Base-by-base conservation (phyloP, 2,113 vertebrate species). In the Mesitornis unicolor region DNA sequence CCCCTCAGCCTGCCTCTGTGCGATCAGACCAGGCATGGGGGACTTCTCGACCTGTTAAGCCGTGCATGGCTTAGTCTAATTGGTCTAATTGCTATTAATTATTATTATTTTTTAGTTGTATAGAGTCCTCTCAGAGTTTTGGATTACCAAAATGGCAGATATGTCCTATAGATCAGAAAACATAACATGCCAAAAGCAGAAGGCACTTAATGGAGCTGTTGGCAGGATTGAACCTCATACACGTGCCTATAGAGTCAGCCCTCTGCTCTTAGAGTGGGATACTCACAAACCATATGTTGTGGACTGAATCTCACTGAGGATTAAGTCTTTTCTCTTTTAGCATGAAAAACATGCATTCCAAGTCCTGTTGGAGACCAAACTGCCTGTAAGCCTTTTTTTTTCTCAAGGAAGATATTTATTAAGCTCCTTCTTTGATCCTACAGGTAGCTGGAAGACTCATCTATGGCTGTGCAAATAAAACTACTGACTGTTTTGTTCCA, bases 241-340 rank as follows among this genome's bases (percentile, higher is more conserved):
- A 16, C 0, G 0, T 31, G 20, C 9, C 53, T 38, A 2, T 1
- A 31, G 47, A 56, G 13, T 17, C 59, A 18, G 24, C n/a, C 16
- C 31, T 31, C 50, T 38, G 40, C 63, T 86, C 48, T 73, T 53
- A 8, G 48, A 21, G 43, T 3, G 22, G 10, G 31, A 56, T 43
- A 12, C 42, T 53, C 76, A 33, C 67, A 45, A 15, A n/a, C 8
- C 13, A 2, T 28, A 25, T 11, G 0, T 0, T n/a, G 35, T n/a
- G 76, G 38, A 9, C 20, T 59, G 53, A 29, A 64, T 13, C 71
- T 42, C 63, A 13, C 43, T 2, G 10, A 64, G 53, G 40, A 73
- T 50, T 35, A 56, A 68, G 43, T n/a, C 22, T 17, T 7, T 92
- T 85, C 48, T 3, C 65, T 70, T 28, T 68, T 79, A 59, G 38